A percentile compares a stretch with the other conserved stretches of the same genome.
phyloP scores from a whole-genome alignment of 2,113 vertebrate genomes.

The Perccottus glenii region DNA sequence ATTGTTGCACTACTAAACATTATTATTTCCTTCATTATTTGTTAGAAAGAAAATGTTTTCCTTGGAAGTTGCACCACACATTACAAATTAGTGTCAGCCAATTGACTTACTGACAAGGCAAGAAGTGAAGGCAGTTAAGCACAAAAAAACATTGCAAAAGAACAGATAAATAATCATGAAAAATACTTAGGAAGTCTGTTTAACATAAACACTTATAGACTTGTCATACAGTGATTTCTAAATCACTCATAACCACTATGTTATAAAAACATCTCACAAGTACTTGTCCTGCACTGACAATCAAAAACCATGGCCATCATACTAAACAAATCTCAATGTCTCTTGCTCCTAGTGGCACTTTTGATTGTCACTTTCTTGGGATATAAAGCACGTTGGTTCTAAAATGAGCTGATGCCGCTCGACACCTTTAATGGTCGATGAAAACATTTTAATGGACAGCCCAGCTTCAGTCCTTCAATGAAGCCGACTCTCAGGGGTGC shows the following conservation, averaged over 20 bases:
- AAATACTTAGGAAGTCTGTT: constrained; percentile 49
- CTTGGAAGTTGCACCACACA: constrained; percentile 38
- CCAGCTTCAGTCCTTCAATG: constrained; percentile 25
- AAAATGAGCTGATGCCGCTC: constrained; percentile 38
- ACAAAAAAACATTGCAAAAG: constrained; percentile 52
- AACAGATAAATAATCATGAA: constrained; percentile 52
- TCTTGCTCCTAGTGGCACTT: constrained; percentile 55
- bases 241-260: constrained; percentile 48
- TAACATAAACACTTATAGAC: constrained; percentile 50
- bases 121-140: constrained; percentile 66
- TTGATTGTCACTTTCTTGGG: constrained; percentile 76
- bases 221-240: constrained; percentile 42
- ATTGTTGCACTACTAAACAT: constrained; percentile 23
- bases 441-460: constrained; percentile 23
- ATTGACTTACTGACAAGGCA: constrained; percentile 67
- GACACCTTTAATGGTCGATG: constrained; percentile 40
- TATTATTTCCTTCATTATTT: constrained; percentile 25
- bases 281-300: constrained; percentile 48
- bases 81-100: constrained; percentile 49
- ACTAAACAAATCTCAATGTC: constrained; percentile 34
- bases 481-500: constrained; percentile 14
- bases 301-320: constrained; percentile 57
- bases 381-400: constrained; percentile 76
- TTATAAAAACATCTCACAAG: constrained; percentile 59
- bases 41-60: constrained; percentile 20